Evolutionary conservation across 1,140 invertebrate genomes (phyloP).

Genomic region (Cheumatopsyche charites): DNA sequence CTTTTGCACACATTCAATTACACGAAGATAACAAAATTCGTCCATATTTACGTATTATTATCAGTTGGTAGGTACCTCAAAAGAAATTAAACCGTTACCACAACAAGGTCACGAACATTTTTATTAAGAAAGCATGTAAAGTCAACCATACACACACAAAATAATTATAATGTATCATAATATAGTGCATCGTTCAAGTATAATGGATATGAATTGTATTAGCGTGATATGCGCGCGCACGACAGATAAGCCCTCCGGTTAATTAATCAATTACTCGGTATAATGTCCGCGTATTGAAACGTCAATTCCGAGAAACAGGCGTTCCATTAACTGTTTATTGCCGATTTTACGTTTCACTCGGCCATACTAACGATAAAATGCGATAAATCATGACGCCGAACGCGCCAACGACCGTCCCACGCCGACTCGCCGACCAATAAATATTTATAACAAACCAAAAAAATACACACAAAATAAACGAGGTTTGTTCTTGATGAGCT

Average conservation of each 20-base stretch:
- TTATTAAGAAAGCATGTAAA: no score
- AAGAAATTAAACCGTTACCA: no score
- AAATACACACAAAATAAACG: not conserved
- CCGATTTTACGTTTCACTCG: slow-evolving; percentile 31
- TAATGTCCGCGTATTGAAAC: not conserved
- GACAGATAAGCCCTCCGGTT: not conserved
- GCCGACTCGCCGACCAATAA: slow-evolving; percentile 11
- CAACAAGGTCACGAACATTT: no score
- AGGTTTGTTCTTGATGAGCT: not conserved
- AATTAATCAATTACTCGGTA: slow-evolving; percentile 27
- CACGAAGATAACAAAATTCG: no score
- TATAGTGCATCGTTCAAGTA: no score
- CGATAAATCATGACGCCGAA: slow-evolving; percentile 24
- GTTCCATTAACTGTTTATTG: slow-evolving; percentile 31
- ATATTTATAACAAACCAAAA: not conserved
- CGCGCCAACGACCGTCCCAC: slow-evolving; percentile 19
- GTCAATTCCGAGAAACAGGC: slow-evolving; percentile 32
- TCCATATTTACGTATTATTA: no score
- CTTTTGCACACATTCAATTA: no score
- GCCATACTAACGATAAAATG: not conserved
- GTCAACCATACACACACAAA: no score
- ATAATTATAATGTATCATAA: no score
- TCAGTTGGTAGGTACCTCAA: no score
- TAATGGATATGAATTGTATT: no score
- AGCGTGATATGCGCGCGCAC: no score